phyloP scores from a whole-genome alignment of 92 coral and sea anemone genomes.

The Heliopora coerulea region DNA sequence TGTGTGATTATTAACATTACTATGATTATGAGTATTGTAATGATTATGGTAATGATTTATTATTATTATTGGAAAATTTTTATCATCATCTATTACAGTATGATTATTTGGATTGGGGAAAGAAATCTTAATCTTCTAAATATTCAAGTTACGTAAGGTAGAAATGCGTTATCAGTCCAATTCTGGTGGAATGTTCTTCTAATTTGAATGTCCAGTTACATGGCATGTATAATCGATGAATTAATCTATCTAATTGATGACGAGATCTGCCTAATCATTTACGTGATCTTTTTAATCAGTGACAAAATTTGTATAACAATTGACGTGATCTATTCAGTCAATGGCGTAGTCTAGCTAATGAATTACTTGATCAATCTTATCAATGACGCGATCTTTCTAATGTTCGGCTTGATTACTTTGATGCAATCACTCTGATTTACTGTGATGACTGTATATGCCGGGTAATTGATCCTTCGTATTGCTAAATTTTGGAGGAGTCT shows the following conservation, averaged over 20 bases:
- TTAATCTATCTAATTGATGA: not conserved
- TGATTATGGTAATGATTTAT: too few species aligned
- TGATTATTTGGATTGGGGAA: too few species aligned
- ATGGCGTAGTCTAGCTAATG: not conserved
- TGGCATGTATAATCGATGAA: not conserved
- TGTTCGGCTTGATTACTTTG: not conserved
- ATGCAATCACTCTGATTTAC: conserved; percentile 20
- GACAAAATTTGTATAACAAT: not conserved
- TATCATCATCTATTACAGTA: too few species aligned
- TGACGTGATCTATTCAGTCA: not conserved
- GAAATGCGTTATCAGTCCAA: too few species aligned
- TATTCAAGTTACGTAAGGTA: too few species aligned
- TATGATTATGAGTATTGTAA: too few species aligned
- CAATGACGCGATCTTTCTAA: conserved; percentile 20
- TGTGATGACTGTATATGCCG: conserved; percentile 2
- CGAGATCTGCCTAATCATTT: not conserved
- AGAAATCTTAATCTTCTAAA: too few species aligned
- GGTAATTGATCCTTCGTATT: not conserved
- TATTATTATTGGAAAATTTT: too few species aligned
- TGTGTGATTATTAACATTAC: not conserved
- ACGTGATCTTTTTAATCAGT: not conserved
- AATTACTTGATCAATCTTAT: not conserved
- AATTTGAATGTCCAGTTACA: not conserved
- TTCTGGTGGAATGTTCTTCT: too few species aligned
- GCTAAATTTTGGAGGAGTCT: not conserved